A percentile compares a stretch with the other conserved stretches of the same genome.
phyloP scores from a whole-genome alignment of 2,113 vertebrate genomes.

The Polyodon spathula region DNA sequence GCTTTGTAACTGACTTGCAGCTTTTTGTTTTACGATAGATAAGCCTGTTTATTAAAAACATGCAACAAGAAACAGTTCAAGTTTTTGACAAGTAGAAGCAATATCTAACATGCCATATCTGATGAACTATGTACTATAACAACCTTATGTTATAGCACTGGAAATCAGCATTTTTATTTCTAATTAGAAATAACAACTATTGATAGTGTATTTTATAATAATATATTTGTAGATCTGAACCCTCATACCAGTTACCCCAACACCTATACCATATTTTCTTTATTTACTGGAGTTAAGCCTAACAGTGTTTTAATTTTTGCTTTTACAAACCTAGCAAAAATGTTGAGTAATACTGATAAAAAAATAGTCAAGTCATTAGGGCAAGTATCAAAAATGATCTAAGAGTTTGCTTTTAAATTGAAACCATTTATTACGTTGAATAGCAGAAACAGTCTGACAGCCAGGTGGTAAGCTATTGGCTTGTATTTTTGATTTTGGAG shows the following conservation, averaged over 20 bases:
- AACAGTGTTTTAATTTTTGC: constrained; percentile 16
- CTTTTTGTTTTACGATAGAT: constrained; percentile 29
- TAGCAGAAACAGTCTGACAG: constrained; percentile 32
- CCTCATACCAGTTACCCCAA: no score
- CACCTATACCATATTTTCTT: background rate
- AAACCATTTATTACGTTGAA: constrained; percentile 36
- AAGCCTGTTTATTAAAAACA: constrained; percentile 25
- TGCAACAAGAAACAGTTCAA: constrained; percentile 34
- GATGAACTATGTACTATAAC: constrained; percentile 25
- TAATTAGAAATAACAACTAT: no score
- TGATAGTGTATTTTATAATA: no score
- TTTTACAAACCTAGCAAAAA: constrained; percentile 10
- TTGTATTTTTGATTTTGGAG: constrained; percentile 27
- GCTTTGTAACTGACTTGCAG: constrained; percentile 25
- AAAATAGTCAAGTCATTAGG: constrained; percentile 31
- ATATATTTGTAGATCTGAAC: no score
- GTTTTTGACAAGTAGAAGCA: constrained; percentile 36
- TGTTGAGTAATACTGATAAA: constrained; percentile 32
- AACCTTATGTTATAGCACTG: constrained; percentile 4
- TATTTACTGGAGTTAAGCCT: constrained; percentile 33
- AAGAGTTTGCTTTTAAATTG: constrained; percentile 32
- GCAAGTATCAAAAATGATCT: constrained; percentile 33
- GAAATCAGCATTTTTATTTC: no score
- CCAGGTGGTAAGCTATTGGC: constrained; percentile 54
- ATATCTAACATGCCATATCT: constrained; percentile 18